Percentiles rank a stretch among this genome's conserved stretches.
These are phyloP conservation scores for Balearica regulorum DNA, from an alignment of 2,797 vertebrate genomes.

Conservation along the genomic window DNA sequence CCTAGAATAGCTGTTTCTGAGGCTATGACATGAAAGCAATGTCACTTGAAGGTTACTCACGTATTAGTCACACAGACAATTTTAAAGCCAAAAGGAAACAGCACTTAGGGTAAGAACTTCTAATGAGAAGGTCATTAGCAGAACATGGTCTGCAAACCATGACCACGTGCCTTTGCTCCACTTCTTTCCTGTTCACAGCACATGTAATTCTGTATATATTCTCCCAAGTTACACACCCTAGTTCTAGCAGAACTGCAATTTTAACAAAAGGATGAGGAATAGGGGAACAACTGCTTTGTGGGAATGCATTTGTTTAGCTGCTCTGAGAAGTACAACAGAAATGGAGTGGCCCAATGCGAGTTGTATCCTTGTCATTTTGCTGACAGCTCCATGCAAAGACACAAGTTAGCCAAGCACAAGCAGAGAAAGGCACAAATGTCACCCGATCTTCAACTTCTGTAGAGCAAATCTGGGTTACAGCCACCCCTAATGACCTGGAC, in stretches of 20 bases:
- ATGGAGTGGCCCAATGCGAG: fast-evolving
- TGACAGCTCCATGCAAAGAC: background rate
- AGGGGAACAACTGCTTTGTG: fast-evolving
- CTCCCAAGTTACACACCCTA: background rate
- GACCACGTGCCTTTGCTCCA: background rate
- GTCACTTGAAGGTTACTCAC: background rate
- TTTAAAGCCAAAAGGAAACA: slow-evolving; percentile 2
- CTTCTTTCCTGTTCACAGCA: background rate
- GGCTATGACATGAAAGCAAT: background rate
- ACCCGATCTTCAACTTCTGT: background rate
- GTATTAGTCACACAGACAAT: background rate
- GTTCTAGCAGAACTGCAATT: background rate
- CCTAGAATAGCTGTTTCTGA: background rate
- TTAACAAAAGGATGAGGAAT: background rate
- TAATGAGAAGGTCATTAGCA: background rate
- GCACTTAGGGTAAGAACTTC: background rate
- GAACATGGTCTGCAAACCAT: background rate
- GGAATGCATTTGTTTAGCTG: background rate
- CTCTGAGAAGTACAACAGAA: background rate
- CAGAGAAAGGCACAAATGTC: background rate
- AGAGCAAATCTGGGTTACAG: background rate
- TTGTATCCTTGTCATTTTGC: background rate
- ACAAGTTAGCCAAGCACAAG: background rate
- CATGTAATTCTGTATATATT: background rate
- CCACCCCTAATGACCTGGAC: background rate